Percentiles rank a stretch among this genome's conserved stretches.
These are phyloP conservation scores for Nibea albiflora DNA, from an alignment of 2,113 vertebrate genomes.

Conservation along the genomic window DNA sequence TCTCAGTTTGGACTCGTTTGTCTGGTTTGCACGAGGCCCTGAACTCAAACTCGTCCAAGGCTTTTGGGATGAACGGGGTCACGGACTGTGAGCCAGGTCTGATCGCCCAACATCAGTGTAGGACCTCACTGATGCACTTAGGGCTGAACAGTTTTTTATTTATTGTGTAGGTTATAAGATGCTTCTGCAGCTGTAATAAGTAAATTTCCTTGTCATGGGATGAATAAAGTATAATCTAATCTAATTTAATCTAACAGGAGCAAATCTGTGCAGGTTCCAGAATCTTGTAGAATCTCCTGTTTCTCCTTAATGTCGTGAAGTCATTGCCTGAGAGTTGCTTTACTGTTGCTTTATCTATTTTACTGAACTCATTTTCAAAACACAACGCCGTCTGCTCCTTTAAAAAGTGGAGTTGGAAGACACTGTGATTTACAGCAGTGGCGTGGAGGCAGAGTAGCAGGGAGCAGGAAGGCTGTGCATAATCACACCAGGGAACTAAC, in stretches of 20 bases:
- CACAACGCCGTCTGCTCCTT: not conserved
- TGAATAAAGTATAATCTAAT: too few species aligned
- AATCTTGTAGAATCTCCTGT: not conserved
- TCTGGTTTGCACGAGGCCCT: not conserved
- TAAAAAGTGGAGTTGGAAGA: not conserved
- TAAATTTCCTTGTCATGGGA: too few species aligned
- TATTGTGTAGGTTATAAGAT: too few species aligned
- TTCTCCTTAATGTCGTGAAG: not conserved
- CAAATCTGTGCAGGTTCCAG: slow-evolving; percentile 16
- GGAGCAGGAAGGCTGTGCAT: slow-evolving; percentile 27
- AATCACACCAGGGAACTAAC: slow-evolving; percentile 60
- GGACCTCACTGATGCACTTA: not conserved
- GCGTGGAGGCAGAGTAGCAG: slow-evolving; percentile 9
- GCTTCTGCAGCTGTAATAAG: too few species aligned
- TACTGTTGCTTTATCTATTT: not conserved
- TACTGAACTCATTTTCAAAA: slow-evolving; percentile 9
- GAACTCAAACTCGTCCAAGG: not conserved
- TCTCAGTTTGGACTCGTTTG: not conserved
- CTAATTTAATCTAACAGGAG: not conserved
- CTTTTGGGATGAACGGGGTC: slow-evolving; percentile 8
- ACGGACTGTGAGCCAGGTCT: not conserved
- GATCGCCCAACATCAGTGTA: not conserved
- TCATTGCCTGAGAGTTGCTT: not conserved
- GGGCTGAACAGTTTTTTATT: not conserved
- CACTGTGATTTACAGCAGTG: slow-evolving; percentile 25